These are phyloP conservation scores for Polyergus mexicanus DNA, from an alignment of 1,140 invertebrate genomes.

Conservation along the genomic window DNA sequence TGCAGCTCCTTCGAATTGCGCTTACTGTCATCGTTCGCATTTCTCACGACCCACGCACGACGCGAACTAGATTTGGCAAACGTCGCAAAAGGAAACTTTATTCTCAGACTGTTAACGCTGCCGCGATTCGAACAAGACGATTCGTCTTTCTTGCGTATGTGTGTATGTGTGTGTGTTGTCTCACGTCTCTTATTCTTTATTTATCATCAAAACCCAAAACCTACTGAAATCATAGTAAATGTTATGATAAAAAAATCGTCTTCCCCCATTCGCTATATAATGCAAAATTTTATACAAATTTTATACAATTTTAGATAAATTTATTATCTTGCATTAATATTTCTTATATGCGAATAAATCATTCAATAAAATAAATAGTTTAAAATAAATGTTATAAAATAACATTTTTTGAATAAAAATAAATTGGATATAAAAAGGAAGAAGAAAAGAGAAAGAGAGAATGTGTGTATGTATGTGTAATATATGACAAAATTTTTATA, in stretches of 20 bases:
- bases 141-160: slow-evolving; percentile 33
- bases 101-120: slow-evolving; percentile 57
- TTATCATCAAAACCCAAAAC: slow-evolving; percentile 35
- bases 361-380: slow-evolving; percentile 22
- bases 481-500: too few species aligned
- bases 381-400: neutral
- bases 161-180: neutral
- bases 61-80: slow-evolving; percentile 72
- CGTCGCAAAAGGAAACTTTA: slow-evolving; percentile 67
- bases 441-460: too few species aligned
- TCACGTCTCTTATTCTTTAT: slow-evolving; percentile 44
- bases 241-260: slow-evolving; percentile 12
- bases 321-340: neutral
- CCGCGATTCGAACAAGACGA: slow-evolving; percentile 43
- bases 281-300: neutral
- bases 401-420: slow-evolving; percentile 7
- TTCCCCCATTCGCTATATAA: neutral
- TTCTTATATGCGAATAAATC: slow-evolving; percentile 7
- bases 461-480: too few species aligned
- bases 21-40: slow-evolving; percentile 62
- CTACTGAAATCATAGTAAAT: neutral
- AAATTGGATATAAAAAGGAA: neutral
- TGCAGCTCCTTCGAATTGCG: slow-evolving; percentile 44
- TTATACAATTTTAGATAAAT: slow-evolving; percentile 14
- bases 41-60: slow-evolving; percentile 67